Conservation (phyloP, 2,888 invertebrate genomes). For the Acleris literana region DNA sequence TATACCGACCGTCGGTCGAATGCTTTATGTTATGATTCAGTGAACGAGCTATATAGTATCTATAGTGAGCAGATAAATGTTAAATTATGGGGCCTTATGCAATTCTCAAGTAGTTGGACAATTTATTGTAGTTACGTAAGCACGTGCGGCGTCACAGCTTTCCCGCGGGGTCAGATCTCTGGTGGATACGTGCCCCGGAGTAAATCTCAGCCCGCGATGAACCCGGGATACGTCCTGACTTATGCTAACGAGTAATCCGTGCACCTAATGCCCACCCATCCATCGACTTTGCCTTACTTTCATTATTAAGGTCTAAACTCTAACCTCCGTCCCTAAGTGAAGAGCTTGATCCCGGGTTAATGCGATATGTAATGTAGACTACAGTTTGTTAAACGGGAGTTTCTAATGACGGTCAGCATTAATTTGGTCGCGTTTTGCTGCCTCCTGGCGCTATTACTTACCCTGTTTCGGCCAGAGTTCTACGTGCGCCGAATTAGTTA, state of each 20-base stretch:
- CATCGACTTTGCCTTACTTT: slow-evolving; percentile 32
- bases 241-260: slow-evolving; percentile 46
- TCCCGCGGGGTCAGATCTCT: slow-evolving; percentile 52
- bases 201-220: slow-evolving; percentile 51
- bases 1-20: background rate
- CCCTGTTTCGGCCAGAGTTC: slow-evolving; percentile 11
- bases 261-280: slow-evolving; percentile 42
- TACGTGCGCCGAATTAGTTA: slow-evolving; percentile 24
- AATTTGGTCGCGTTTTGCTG: slow-evolving; percentile 28
- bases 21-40: background rate
- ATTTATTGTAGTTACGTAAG: slow-evolving; percentile 33
- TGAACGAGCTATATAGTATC: background rate
- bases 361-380: slow-evolving; percentile 24
- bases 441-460: slow-evolving; percentile 12
- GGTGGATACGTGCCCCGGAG: slow-evolving; percentile 45
- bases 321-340: slow-evolving; percentile 11
- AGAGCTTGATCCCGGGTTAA: slow-evolving; percentile 21
- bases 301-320: slow-evolving; percentile 28
- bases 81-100: slow-evolving; percentile 13
- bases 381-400: slow-evolving; percentile 34
- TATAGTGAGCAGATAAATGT: background rate
- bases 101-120: slow-evolving; percentile 23
- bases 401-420: slow-evolving; percentile 34
- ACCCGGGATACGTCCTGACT: slow-evolving; percentile 46
- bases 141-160: slow-evolving; percentile 34